Evolutionary conservation across 2,888 invertebrate species (phyloP), one percentile per base, ranked within the genome.

Genomic region (Physocephala rufipes): DNA sequence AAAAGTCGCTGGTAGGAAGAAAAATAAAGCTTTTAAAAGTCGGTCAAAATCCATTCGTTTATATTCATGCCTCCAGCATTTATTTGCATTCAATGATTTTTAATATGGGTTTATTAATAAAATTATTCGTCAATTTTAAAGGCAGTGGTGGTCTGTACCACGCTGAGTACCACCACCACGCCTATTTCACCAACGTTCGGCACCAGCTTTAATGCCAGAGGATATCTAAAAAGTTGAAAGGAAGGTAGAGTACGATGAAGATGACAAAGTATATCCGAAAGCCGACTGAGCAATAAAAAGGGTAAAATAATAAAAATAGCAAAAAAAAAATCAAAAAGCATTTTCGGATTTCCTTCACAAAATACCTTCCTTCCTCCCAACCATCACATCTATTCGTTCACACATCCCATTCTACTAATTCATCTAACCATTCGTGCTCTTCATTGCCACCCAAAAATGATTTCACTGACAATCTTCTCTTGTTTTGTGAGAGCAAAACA

Each of bases 101-200:
- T 36, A 16, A 36, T 69, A 72, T 69, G 65, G 80, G 81, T 83
- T 82, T 82, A 82, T 83, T 82, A 84, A 83, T 83, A 83, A 78
- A 83, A 84, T 82, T 82, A 84, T 76, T 77, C 77, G 77, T 78
- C 78, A 79, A 82, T 82, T 83, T 82, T 78, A 79, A 79, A 77
- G 78, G 77, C 77, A 76, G 76, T 69, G 63, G n/a, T n/a, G n/a
- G n/a, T n/a, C n/a, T 36, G 36, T 36, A n/a, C n/a, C n/a, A n/a
- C 36, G 36, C 36, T 9, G 36, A 36, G 36, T 36, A 9, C 36
- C 36, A 36, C 36, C 9, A 36, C 36, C 36, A 36, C 49, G 63
- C 55, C 21, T 19, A 2, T 15, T 55, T 55, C 55, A 26, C 19
- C 28, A 16, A 15, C 24, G 15, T n/a, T 55, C 28, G 24, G 24